A percentile compares a stretch with the other conserved stretches of the same genome.
Evolutionary conservation across 1,140 invertebrate genomes (phyloP).

Genomic region (Leptonema lineaticorne): DNA sequence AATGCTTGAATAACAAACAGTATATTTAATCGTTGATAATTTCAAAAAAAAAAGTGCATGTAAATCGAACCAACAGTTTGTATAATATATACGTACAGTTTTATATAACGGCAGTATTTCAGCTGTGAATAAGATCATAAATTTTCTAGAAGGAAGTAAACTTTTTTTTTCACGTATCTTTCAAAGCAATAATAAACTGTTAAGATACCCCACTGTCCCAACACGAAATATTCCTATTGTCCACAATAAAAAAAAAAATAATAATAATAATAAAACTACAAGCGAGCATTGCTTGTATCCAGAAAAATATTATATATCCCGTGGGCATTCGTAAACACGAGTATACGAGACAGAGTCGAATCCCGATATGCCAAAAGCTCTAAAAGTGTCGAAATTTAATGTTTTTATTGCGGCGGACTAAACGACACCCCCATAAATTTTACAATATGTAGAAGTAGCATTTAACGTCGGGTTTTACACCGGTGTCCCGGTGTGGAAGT

Average conservation of each 20-base stretch:
- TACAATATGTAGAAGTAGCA: constrained; percentile 41
- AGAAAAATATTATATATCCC: constrained; percentile 29
- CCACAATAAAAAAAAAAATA: constrained; percentile 34
- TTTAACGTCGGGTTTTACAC: constrained; percentile 35
- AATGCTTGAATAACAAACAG: no score
- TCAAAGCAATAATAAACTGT: constrained; percentile 36
- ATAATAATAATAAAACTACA: background rate
- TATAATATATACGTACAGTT: no score
- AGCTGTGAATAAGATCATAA: constrained; percentile 24
- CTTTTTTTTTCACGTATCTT: constrained; percentile 30
- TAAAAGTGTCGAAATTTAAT: constrained; percentile 44
- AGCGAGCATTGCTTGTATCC: constrained; percentile 26
- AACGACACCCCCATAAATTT: constrained; percentile 42
- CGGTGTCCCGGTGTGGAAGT: constrained; percentile 29
- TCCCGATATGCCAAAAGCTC: constrained; percentile 29
- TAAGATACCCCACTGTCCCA: constrained; percentile 9
- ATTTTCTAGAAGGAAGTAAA: constrained; percentile 38
- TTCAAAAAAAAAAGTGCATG: no score
- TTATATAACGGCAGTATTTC: constrained; percentile 4
- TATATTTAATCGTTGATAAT: no score
- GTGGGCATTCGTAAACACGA: constrained; percentile 21
- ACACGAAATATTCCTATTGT: constrained; percentile 27
- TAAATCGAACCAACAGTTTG: no score
- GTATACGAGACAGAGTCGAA: constrained; percentile 8
- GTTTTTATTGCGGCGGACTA: constrained; percentile 39